phyloP scores from a whole-genome alignment of 1,140 invertebrate genomes.

The Drosophila willistoni region DNA sequence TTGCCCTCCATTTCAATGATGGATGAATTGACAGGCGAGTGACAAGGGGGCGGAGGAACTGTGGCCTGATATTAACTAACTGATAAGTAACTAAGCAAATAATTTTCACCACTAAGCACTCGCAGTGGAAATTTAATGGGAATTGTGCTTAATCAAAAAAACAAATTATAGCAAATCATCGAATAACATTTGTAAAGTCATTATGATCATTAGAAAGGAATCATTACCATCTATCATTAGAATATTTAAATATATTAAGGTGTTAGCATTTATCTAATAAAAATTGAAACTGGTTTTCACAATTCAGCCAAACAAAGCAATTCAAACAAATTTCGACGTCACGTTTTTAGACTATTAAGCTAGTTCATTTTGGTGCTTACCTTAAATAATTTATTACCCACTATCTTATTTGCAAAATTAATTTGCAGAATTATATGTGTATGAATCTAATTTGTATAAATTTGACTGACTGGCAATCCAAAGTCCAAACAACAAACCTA shows the following conservation, averaged over 20 bases:
- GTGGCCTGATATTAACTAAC: slow-evolving; percentile 5
- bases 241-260: not conserved
- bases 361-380: not conserved
- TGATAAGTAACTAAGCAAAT: slow-evolving; percentile 9
- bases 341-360: not conserved
- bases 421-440: not conserved
- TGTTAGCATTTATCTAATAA: not conserved
- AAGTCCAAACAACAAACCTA: not conserved
- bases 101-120: slow-evolving; percentile 20
- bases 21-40: slow-evolving; percentile 65
- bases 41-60: slow-evolving; percentile 20
- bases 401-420: not conserved
- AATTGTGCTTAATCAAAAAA: slow-evolving; percentile 32
- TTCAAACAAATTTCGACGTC: too few relatives aligned
- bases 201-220: slow-evolving; percentile 2
- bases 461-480: not conserved
- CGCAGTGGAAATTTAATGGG: slow-evolving; percentile 50
- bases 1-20: slow-evolving; percentile 35
- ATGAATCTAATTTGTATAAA: not conserved
- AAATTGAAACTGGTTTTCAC: not conserved
- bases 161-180: slow-evolving; percentile 2
- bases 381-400: not conserved
- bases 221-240: not conserved
- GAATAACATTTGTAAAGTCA: not conserved
- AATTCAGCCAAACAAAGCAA: too few relatives aligned